phyloP scores from a whole-genome alignment of 2,113 vertebrate genomes.

The Amblyopsis rosae region DNA sequence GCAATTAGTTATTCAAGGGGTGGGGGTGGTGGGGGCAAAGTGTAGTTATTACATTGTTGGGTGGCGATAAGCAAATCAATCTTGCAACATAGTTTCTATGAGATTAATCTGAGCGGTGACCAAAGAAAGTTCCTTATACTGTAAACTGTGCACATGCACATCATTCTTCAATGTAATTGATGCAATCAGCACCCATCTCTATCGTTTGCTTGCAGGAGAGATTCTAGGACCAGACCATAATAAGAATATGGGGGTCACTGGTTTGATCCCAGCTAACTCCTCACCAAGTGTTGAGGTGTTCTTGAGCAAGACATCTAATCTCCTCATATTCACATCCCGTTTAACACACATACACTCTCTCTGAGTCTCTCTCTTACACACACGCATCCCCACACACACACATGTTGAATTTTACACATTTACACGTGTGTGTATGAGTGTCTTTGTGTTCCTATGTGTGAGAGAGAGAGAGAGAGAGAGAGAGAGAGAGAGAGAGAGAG shows the following conservation, averaged over 20 bases:
- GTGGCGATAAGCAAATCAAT: constrained; percentile 42
- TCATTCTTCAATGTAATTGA: too few species aligned
- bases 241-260: too few species aligned
- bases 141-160: too few species aligned
- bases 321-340: constrained; percentile 76
- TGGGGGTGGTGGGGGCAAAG: constrained; percentile 49
- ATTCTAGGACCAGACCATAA: too few species aligned
- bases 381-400: neutral
- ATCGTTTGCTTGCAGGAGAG: too few species aligned
- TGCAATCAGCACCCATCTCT: too few species aligned
- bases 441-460: neutral
- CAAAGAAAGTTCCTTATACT: constrained; percentile 58
- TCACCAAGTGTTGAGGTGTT: neutral
- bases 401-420: neutral
- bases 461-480: too few species aligned
- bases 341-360: constrained; percentile 56
- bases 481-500: too few species aligned
- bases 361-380: neutral
- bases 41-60: constrained; percentile 36
- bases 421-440: neutral
- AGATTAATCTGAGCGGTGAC: constrained; percentile 23
- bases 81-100: constrained; percentile 42
- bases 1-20: constrained; percentile 74
- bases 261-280: neutral
- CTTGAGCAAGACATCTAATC: constrained; percentile 51